Percentiles rank a stretch among this genome's conserved stretches.
Evolutionary conservation across 2,797 vertebrate genomes (phyloP).

Genomic region (Dallia pectoralis): DNA sequence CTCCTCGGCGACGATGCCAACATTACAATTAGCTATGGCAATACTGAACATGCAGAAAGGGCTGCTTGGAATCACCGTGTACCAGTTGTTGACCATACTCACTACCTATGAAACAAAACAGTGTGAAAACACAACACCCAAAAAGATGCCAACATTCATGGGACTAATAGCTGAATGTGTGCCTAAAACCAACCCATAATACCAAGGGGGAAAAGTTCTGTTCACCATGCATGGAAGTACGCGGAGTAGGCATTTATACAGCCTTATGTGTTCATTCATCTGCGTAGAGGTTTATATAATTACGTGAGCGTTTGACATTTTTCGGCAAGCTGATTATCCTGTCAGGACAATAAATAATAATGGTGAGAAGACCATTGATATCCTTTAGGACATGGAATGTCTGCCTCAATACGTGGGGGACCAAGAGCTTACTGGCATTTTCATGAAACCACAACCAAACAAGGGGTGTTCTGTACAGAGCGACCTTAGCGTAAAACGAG

Average conservation of each 20-base stretch:
- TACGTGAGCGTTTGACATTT: conserved; percentile 1
- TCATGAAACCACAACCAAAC: no score
- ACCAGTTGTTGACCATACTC: neutral
- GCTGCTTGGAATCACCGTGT: neutral
- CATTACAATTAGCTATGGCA: neutral
- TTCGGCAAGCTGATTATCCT: neutral
- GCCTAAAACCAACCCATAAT: neutral
- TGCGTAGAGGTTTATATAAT: neutral
- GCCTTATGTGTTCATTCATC: neutral
- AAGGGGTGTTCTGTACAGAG: neutral
- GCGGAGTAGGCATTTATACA: conserved; percentile 5
- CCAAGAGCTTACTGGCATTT: no score
- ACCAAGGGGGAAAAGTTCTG: neutral
- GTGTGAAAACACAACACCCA: neutral
- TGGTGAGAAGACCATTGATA: neutral
- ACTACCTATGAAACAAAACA: neutral
- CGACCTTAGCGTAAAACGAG: no score
- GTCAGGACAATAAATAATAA: neutral
- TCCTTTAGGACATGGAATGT: neutral
- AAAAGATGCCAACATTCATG: neutral
- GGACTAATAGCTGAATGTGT: neutral
- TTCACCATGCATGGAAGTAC: neutral
- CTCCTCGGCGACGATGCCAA: no score
- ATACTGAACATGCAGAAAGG: neutral
- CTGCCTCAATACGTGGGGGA: no score